Conservation (phyloP, 2,797 vertebrate species). For the Sciaenops ocellatus region DNA sequence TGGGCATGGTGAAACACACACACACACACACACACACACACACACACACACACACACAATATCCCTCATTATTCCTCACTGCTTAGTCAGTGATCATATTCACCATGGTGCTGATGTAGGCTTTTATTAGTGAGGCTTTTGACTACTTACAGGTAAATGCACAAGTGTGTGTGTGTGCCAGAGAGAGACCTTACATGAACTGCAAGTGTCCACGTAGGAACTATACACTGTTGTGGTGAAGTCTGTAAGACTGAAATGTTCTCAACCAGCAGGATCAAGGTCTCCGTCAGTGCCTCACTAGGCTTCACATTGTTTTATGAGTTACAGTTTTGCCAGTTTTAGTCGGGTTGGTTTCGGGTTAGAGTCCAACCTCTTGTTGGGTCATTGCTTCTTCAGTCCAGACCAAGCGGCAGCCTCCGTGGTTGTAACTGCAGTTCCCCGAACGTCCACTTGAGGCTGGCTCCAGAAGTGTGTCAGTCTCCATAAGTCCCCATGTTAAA, state of each 20-base stretch:
- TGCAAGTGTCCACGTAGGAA: neutral
- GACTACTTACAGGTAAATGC: neutral
- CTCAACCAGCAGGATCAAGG: neutral
- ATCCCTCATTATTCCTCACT: constrained; percentile 24
- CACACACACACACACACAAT: neutral
- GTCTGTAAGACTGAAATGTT: neutral
- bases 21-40: neutral
- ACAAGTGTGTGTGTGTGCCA: neutral
- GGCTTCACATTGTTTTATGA: neutral
- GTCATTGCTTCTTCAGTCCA: too few relatives aligned
- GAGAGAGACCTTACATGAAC: neutral
- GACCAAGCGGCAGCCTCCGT: too few relatives aligned
- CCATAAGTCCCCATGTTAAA: too few relatives aligned
- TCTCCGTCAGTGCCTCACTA: neutral
- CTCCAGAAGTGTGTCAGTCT: too few relatives aligned
- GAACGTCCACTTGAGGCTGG: too few relatives aligned
- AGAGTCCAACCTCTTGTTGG: too few relatives aligned
- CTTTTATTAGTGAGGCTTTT: constrained; percentile 6
- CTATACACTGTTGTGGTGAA: neutral
- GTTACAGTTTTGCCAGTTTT: neutral
- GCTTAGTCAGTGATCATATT: constrained; percentile 22
- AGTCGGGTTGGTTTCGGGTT: too few relatives aligned
- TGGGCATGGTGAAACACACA: constrained; percentile 16
- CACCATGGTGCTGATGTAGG: neutral
- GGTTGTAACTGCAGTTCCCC: too few relatives aligned